These are phyloP conservation scores for Kryphioiulus occultus DNA, from an alignment of 2,888 invertebrate species.

Conservation along the genomic window DNA sequence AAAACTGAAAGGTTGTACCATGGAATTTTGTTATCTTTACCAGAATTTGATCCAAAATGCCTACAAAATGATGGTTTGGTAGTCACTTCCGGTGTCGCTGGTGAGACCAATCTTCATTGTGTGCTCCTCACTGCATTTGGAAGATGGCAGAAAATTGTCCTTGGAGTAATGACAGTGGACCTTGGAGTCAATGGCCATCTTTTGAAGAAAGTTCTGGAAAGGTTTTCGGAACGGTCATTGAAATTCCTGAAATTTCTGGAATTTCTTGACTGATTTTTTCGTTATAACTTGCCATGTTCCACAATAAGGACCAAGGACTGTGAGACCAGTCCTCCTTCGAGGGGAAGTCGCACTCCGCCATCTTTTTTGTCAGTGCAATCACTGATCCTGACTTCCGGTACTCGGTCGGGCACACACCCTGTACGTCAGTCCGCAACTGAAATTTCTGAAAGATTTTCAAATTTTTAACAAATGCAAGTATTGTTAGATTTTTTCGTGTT, in stretches of 20 bases:
- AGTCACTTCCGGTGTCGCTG: neutral
- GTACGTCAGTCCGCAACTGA: constrained; percentile 54
- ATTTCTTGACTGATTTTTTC: neutral
- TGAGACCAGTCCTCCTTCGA: constrained; percentile 53
- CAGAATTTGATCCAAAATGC: too few species aligned
- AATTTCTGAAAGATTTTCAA: too few species aligned
- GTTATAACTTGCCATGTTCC: constrained; percentile 54
- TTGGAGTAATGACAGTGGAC: neutral
- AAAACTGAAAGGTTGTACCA: neutral
- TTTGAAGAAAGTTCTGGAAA: neutral
- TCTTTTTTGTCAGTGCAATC: constrained; percentile 52
- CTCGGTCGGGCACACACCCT: constrained; percentile 52
- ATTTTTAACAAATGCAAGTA: too few species aligned
- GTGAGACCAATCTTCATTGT: neutral
- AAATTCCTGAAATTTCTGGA: neutral
- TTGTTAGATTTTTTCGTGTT: too few species aligned
- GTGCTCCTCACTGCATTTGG: neutral
- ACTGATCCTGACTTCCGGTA: neutral
- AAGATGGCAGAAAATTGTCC: neutral
- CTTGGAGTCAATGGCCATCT: neutral
- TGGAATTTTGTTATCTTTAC: too few species aligned
- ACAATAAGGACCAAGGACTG: constrained; percentile 55
- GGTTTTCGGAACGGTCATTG: neutral
- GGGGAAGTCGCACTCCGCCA: constrained; percentile 54
- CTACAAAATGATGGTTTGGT: neutral